Base-by-base conservation (phyloP, 2,888 invertebrate genomes). In the Heliconius ismenius region DNA sequence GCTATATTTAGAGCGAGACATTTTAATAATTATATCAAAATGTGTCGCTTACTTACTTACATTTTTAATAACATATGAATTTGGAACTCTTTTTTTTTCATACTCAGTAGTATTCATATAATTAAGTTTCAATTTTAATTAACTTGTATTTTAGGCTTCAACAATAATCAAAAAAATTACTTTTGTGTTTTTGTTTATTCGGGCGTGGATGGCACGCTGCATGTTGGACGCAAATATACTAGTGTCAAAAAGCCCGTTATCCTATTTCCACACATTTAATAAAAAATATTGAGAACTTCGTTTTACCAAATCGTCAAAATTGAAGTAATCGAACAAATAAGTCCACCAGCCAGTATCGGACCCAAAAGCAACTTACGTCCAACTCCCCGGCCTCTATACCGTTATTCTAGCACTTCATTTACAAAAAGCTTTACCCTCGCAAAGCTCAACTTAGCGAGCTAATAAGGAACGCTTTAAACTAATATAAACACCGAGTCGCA, bases 381-480 rank as follows among this genome's bases (percentile, higher is more conserved):
- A 65, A 2, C 13, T 49, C 21, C 21, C 21, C 15, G 21, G 1
- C 0, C 21, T 49, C 24, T n/a, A 2, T 4, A 4, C 9, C 11
- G n/a, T 43, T 39, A 24, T 39, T 72, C 10, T 4, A 36, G 21
- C 26, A 39, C 24, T 72, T 73, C 11, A 62, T 62, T 43, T 39
- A 73, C 62, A 73, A 73, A 62, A 73, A 67, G 39, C 39, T 67
- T 18, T n/a, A 24, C 39, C 67, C 60, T 28, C 18, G 72, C 36
- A 62, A 73, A 73, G 60, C 39, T 39, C 39, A 73, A 77, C 68
- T 80, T 77, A 76, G 75, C 72, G 69, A 79, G 77, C 77, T 78
- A 80, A 80, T 80, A 80, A 80, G 79, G 64, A 68, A 79, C 77
- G 65, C 73, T 78, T 75, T 68, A 68, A 69, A 74, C 77, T 76